Evolutionary conservation across 2,888 invertebrate species (phyloP).

Genomic region (Cephus pulcher): DNA sequence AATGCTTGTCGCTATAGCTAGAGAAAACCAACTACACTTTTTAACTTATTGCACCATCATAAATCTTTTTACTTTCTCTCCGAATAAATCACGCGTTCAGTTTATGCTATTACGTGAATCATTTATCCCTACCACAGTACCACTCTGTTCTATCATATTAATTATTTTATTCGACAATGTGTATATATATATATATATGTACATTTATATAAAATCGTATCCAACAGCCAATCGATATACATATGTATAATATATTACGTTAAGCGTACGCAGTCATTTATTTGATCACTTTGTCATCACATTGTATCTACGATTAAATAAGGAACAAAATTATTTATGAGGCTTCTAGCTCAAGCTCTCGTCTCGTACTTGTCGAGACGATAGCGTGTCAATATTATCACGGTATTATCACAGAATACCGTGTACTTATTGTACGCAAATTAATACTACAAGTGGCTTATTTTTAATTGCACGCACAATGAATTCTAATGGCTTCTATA

Average conservation of each 20-base stretch:
- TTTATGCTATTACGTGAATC: not conserved
- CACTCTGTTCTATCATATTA: conserved; percentile 5
- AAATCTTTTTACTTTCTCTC: not conserved
- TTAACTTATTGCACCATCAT: conserved; percentile 36
- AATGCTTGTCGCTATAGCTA: conserved; percentile 15
- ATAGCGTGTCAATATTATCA: not conserved
- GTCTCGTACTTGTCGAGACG: not conserved
- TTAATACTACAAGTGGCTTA: not conserved
- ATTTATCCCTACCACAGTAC: conserved; percentile 30
- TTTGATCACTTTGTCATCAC: conserved; percentile 4
- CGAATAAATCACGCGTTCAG: not conserved
- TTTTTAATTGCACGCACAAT: not conserved
- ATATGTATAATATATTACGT: not conserved
- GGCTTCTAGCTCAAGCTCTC: not conserved
- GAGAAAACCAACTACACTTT: conserved; percentile 18
- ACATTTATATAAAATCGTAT: conserved; percentile 9
- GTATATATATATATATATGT: conserved; percentile 13
- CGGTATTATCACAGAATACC: not conserved
- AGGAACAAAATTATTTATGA: not conserved
- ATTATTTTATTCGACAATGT: conserved; percentile 7
- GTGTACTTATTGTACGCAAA: not conserved
- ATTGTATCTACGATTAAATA: not conserved
- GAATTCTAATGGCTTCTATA: not conserved
- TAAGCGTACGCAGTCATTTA: not conserved
- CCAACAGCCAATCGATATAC: not conserved